Evolutionary conservation across 2,888 invertebrate genomes (phyloP), one percentile per base, ranked within the genome.

Genomic region (Lycaena phlaeas): DNA sequence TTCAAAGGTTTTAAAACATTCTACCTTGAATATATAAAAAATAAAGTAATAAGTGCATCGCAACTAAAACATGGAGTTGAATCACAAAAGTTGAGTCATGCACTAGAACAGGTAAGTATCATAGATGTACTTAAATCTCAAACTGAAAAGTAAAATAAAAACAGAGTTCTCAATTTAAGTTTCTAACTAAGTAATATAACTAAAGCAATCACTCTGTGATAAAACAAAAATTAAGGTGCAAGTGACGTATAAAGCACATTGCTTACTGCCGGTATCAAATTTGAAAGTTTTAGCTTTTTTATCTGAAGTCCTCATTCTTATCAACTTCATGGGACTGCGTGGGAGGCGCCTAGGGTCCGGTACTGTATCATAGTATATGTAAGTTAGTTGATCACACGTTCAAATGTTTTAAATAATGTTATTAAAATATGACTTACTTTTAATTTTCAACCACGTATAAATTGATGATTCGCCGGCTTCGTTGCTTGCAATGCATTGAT

Each of bases 401-500:
- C n/a, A 48, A 43, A 39, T 37, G 17, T 25, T 22, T 38, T 30
- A 28, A 30, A 22, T 26, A 7, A 12, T 36, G 37, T 26, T 38
- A 28, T 17, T 14, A 41, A 2, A 15, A 12, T 25, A 14, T 11
- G 40, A 90, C 95, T 93, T 87, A 97, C 97, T 96, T 90, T 96
- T 96, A 17, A 97, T 96, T 82, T 92, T 92, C 29, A 97, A 82
- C 96, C 96, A 97, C 1, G 96, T 95, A 53, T 92, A 92, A 48
- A 92, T 89, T 3, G 95, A 94, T 40, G 92, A 90, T 71, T 96
- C 94, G 7, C 98, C 98, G 1, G 95, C 98, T 56, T 91, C 91
- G 67, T 97, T 98, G 40, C 86, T 86, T 0, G 95, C 96, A 57
- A 97, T 90, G 68, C 98, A 98, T 71, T 98, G 98, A 65, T 94